Evolutionary conservation across 1,140 invertebrate species (phyloP), one percentile per base, ranked within the genome.

Genomic region (Drosophila nikananu): DNA sequence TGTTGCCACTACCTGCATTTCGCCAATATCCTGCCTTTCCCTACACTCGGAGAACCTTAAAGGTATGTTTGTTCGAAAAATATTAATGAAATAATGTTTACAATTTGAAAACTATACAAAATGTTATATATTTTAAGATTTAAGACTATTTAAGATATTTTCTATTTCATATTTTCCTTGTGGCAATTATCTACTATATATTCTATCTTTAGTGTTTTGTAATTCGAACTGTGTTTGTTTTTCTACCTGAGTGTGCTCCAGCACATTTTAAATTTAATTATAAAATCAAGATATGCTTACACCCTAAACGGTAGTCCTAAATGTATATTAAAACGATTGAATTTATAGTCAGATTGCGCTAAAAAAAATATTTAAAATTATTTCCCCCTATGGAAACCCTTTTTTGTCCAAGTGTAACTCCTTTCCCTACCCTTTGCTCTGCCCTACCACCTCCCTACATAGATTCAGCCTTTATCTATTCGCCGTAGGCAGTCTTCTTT

Each of bases 401-500:
- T 27, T 46, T 3, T 65, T 27, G 0, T 57, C 5, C 5, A 1
- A 44, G 63, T 65, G 39, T 25, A 23, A 19, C 17, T 19, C 30
- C n/a, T 0, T 15, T 25, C 8, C 21, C 17, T 15, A 37, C 15
- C n/a, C 23, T 23, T 17, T 8, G 6, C 17, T 41, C 42, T 27
- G 57, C 54, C 44, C 41, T 27, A 17, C 13, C 32, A 7, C 17
- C 54, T 27, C 21, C n/a, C n/a, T 19, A 30, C 37, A 37, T 61
- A 59, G 55, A 44, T 73, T 35, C 30, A 13, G 55, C 37, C 71
- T 61, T 74, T 74, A 74, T 74, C 71, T 74, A 73, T 74, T 74
- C 57, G 68, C 74, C 70, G 79, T 86, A 86, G 82, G 78, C 82
- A 74, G 78, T 64, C 74, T 77, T 58, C 61, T 35, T 13, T 35